phyloP scores from a whole-genome alignment of 2,888 invertebrate genomes.

The Rotaria sp. region DNA sequence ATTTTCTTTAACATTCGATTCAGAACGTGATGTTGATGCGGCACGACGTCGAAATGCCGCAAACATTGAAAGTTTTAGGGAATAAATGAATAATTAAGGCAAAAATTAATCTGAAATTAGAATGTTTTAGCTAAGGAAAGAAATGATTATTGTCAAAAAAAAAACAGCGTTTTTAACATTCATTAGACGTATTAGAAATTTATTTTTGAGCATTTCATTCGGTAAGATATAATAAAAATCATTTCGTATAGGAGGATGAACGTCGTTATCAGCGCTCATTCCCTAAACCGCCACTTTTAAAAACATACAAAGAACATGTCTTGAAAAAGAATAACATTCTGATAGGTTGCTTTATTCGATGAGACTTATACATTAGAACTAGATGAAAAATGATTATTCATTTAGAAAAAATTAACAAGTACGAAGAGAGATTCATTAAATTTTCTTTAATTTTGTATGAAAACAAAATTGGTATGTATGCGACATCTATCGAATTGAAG shows the following conservation, averaged over 20 bases:
- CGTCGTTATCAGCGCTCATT: no score
- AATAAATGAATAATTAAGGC: background rate
- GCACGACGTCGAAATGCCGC: slow-evolving; percentile 21
- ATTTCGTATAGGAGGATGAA: no score
- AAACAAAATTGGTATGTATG: background rate
- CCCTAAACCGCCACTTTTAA: no score
- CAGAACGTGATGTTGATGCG: slow-evolving; percentile 1
- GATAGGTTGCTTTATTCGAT: background rate
- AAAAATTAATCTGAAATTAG: background rate
- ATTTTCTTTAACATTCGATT: background rate
- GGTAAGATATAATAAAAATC: no score
- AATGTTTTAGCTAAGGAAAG: no score
- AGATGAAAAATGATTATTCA: background rate
- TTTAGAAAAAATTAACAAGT: background rate
- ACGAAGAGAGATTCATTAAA: background rate
- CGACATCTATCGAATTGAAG: background rate
- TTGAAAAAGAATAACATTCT: background rate
- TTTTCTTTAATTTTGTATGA: background rate
- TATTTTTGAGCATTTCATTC: no score
- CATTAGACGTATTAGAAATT: no score
- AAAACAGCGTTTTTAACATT: no score
- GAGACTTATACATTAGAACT: background rate
- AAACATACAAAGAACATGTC: background rate
- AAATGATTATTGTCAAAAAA: no score
- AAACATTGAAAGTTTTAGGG: background rate